Evolutionary conservation across 2,797 vertebrate genomes (phyloP).

Genomic region (Dicrostonyx torquatus): DNA sequence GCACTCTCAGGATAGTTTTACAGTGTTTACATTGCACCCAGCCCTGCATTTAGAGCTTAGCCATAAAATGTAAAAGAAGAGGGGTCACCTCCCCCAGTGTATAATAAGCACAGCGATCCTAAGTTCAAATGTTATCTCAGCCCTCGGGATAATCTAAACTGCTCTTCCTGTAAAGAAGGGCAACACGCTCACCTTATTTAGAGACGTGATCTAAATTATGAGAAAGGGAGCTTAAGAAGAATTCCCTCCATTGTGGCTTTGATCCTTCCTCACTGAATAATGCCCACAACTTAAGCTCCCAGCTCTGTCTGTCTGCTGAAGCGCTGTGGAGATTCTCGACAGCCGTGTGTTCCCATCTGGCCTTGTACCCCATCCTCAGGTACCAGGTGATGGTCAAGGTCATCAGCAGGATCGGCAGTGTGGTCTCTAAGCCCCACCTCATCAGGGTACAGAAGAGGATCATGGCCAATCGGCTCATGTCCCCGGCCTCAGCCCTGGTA

Average conservation of each 20-base stretch:
- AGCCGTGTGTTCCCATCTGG: not conserved
- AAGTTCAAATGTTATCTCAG: not conserved
- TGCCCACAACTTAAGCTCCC: not conserved
- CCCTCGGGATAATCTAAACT: accelerated
- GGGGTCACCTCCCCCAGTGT: not conserved
- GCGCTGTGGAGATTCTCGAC: not conserved
- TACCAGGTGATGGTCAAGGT: slow-evolving; percentile 85
- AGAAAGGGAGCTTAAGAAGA: not conserved
- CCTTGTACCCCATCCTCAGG: slow-evolving; percentile 75
- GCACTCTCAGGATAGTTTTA: not conserved
- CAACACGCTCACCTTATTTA: accelerated
- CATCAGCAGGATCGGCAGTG: slow-evolving; percentile 68
- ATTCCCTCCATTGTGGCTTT: not conserved
- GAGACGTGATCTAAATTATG: not conserved
- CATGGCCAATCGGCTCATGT: slow-evolving; percentile 86
- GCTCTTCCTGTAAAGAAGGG: not conserved
- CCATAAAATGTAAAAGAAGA: not conserved
- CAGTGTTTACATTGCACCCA: not conserved
- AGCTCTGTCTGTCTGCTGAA: not conserved
- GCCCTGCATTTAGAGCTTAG: not conserved
- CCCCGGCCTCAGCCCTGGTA: slow-evolving; percentile 84
- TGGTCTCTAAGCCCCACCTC: slow-evolving; percentile 82
- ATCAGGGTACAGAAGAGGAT: slow-evolving; percentile 87
- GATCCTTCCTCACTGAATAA: no score
- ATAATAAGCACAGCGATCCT: accelerated